Conservation (phyloP, 2,113 vertebrate genomes). For the Nesogale talazaci region DNA sequence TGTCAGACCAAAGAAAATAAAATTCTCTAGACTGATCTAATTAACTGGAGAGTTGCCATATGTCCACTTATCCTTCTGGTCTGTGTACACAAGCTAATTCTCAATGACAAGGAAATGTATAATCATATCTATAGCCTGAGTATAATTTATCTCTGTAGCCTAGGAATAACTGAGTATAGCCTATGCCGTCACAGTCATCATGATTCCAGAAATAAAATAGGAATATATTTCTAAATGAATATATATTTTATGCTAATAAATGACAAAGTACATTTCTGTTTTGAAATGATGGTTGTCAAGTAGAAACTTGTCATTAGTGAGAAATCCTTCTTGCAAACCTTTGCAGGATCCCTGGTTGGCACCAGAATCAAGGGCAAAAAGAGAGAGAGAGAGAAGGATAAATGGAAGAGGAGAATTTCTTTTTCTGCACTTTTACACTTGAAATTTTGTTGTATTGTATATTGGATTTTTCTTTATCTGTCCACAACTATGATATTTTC, state of each 20-base stretch:
- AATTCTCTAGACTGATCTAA: constrained; percentile 46
- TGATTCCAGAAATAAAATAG: constrained; percentile 36
- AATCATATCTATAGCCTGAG: background rate
- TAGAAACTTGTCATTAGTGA: constrained; percentile 17
- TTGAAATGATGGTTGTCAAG: constrained; percentile 46
- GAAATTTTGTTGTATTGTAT: background rate
- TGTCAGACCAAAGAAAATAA: constrained; percentile 61
- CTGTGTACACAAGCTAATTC: constrained; percentile 9
- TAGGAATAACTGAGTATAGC: background rate
- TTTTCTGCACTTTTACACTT: background rate
- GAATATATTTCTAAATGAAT: constrained; percentile 11
- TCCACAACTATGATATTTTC: background rate
- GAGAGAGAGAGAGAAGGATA: background rate
- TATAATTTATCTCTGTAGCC: background rate
- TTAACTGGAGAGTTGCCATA: constrained; percentile 55
- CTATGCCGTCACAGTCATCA: background rate
- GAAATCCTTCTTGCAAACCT: constrained; percentile 4
- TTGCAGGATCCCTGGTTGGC: background rate
- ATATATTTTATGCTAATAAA: constrained; percentile 34
- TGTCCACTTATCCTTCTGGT: constrained; percentile 32
- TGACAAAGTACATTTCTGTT: constrained; percentile 32
- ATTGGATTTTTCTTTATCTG: background rate
- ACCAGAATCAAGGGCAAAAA: background rate
- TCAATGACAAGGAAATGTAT: constrained; percentile 20
- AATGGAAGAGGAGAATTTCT: background rate